Evolutionary conservation across 2,113 vertebrate species (phyloP).

Genomic region (Engraulis encrasicolus): DNA sequence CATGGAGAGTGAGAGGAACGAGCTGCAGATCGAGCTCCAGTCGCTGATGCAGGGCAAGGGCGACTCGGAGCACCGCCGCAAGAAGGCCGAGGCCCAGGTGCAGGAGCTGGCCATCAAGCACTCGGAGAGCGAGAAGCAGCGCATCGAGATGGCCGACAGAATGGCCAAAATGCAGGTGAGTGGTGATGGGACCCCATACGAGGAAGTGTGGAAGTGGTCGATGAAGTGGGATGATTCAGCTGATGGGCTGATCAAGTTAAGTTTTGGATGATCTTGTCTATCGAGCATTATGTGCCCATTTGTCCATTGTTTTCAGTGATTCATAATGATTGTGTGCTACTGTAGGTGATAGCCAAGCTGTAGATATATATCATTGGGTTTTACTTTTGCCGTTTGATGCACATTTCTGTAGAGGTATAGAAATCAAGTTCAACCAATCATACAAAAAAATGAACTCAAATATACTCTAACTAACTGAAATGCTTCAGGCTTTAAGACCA

Average conservation of each 20-base stretch:
- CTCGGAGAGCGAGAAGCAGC: slow-evolving; percentile 84
- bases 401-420: too few relatives aligned
- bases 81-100: slow-evolving; percentile 87
- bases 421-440: too few relatives aligned
- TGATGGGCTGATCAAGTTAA: neutral
- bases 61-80: slow-evolving; percentile 93
- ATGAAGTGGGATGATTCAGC: neutral
- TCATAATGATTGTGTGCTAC: too few relatives aligned
- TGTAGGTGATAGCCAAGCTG: too few relatives aligned
- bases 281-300: too few relatives aligned
- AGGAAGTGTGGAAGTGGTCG: neutral
- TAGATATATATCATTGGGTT: too few relatives aligned
- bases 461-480: too few relatives aligned
- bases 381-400: too few relatives aligned
- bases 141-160: slow-evolving; percentile 82
- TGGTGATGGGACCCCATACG: neutral
- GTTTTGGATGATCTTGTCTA: neutral
- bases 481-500: neutral
- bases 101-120: slow-evolving; percentile 93
- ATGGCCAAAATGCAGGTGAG: slow-evolving; percentile 89
- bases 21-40: slow-evolving; percentile 91
- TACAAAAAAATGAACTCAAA: too few relatives aligned
- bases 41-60: slow-evolving; percentile 87
- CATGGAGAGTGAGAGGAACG: slow-evolving; percentile 89
- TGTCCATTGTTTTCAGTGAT: too few relatives aligned